phyloP scores from a whole-genome alignment of 1,140 invertebrate species.

The Hylaeus volcanicus region DNA sequence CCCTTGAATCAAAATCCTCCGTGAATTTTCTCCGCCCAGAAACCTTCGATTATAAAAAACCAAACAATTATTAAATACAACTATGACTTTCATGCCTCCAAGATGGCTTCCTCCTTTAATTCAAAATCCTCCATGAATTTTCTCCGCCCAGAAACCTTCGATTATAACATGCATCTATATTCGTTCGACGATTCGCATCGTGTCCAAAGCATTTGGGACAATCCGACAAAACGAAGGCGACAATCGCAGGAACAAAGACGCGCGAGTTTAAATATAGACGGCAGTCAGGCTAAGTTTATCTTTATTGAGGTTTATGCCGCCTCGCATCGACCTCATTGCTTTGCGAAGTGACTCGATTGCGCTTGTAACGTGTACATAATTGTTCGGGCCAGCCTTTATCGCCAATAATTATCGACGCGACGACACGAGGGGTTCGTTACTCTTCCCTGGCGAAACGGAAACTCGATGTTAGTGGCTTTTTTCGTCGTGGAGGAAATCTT shows the following conservation, averaged over 20 bases:
- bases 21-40: too few species aligned
- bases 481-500: background rate
- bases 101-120: too few species aligned
- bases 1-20: too few species aligned
- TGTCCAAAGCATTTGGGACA: slow-evolving; percentile 4
- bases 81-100: too few species aligned
- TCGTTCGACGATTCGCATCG: background rate
- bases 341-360: slow-evolving; percentile 53
- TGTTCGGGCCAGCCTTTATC: background rate
- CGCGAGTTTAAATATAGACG: slow-evolving; percentile 71
- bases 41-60: too few species aligned
- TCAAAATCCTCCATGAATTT: too few species aligned
- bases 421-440: background rate
- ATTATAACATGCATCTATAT: background rate
- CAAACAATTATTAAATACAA: too few species aligned
- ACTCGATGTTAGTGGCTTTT: background rate
- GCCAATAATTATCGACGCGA: background rate
- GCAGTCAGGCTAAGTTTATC: slow-evolving; percentile 70
- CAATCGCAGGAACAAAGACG: slow-evolving; percentile 58
- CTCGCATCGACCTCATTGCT: slow-evolving; percentile 63
- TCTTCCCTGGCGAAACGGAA: background rate
- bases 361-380: slow-evolving; percentile 37
- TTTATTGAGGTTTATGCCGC: slow-evolving; percentile 72
- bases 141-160: too few species aligned
- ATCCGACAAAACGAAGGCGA: slow-evolving; percentile 26